Conservation (phyloP, 2,797 vertebrate species). For the Chaetodon trifasciatus region DNA sequence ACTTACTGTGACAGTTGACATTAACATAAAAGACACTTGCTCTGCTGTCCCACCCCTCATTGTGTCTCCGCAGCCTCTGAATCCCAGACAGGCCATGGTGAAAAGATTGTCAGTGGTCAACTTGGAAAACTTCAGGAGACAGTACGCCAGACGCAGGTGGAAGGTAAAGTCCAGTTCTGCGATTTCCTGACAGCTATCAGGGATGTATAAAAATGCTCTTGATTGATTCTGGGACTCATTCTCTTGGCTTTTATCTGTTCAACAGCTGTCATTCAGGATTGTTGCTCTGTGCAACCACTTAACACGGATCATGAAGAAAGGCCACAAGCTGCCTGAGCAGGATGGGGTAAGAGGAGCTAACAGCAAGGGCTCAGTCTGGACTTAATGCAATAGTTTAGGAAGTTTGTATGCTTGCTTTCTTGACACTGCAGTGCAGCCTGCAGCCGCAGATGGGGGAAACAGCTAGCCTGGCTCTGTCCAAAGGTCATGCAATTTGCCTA, state of each 20-base stretch:
- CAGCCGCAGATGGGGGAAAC: not conserved
- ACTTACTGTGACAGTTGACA: not conserved
- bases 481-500: not conserved
- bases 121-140: constrained; percentile 95
- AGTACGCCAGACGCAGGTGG: constrained; percentile 93
- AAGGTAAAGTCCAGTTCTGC: constrained; percentile 86
- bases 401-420: not conserved
- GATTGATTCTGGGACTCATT: not conserved
- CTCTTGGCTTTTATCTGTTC: constrained; percentile 37
- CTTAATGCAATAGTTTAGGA: not conserved
- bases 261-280: constrained; percentile 92
- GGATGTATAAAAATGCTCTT: not conserved
- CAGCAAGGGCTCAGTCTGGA: not conserved
- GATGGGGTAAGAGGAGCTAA: constrained; percentile 80
- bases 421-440: not conserved
- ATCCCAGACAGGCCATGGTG: constrained; percentile 91
- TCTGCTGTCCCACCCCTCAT: constrained; percentile 27
- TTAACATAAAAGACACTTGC: not conserved
- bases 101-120: constrained; percentile 93
- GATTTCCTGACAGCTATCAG: not conserved
- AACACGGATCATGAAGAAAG: constrained; percentile 92
- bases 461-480: not conserved
- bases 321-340: constrained; percentile 75
- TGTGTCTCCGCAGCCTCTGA: constrained; percentile 89
- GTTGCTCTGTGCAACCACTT: constrained; percentile 95